These are phyloP conservation scores for Melanotaenia nigrans DNA, from an alignment of 2,797 vertebrate genomes.

Conservation along the genomic window DNA sequence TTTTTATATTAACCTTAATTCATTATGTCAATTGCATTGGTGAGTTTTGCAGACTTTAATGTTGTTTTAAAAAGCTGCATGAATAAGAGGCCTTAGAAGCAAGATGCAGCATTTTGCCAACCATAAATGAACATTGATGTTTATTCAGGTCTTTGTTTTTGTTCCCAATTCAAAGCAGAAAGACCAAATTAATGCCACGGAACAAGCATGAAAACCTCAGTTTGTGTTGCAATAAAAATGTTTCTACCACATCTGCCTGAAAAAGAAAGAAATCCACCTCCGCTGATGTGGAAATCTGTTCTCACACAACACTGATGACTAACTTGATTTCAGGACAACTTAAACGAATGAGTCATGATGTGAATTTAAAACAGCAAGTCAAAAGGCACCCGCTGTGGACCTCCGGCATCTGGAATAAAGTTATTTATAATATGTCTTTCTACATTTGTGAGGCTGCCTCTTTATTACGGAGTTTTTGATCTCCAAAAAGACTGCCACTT, in stretches of 20 bases:
- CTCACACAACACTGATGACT: conserved; percentile 27
- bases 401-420: conserved; percentile 20
- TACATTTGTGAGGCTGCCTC: conserved; percentile 21
- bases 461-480: too few relatives aligned
- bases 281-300: conserved; percentile 42
- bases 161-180: conserved; percentile 20
- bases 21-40: neutral
- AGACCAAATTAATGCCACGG: conserved; percentile 22
- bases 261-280: conserved; percentile 4
- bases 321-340: conserved; percentile 37
- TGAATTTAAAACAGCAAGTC: conserved; percentile 43
- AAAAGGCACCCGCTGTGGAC: conserved; percentile 46
- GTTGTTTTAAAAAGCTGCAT: too few relatives aligned
- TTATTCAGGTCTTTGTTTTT: conserved; percentile 3
- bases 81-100: too few relatives aligned
- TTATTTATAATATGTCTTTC: conserved; percentile 15
- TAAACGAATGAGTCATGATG: conserved; percentile 43
- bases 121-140: too few relatives aligned
- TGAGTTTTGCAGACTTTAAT: conserved; percentile 31
- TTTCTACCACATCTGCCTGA: neutral
- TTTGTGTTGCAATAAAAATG: conserved; percentile 22
- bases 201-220: conserved; percentile 23
- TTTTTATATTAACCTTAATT: conserved; percentile 2
- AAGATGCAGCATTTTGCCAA: too few relatives aligned
- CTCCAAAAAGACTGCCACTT: too few relatives aligned